Percentiles rank a stretch among this genome's conserved stretches.
Conservation (phyloP, 2,888 invertebrate species). For the Andrena chrysosceles region DNA sequence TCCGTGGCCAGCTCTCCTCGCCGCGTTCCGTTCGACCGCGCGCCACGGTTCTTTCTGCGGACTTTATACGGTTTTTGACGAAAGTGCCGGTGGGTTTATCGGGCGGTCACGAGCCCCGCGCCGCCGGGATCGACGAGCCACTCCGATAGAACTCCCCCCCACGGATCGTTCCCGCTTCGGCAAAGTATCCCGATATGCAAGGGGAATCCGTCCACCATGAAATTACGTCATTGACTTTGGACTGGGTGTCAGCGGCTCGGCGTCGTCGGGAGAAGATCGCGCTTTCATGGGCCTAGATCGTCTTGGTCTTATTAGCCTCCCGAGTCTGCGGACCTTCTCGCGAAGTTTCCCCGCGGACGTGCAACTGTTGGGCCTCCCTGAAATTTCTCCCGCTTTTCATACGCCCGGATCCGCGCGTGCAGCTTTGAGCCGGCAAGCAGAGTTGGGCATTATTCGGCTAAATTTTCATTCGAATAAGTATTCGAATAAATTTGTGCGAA, state of each 20-base stretch:
- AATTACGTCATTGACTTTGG: constrained; percentile 31
- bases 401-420: too few species aligned
- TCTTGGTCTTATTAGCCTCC: neutral
- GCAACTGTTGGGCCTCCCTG: too few species aligned
- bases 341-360: too few species aligned
- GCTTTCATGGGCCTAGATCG: neutral
- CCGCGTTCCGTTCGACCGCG: constrained; percentile 60
- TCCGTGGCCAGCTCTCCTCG: constrained; percentile 33
- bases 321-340: too few species aligned
- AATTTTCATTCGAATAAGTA: too few species aligned
- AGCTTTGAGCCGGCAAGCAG: too few species aligned
- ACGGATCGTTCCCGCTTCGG: constrained; percentile 25
- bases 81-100: constrained; percentile 74
- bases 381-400: too few species aligned
- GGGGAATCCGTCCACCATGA: constrained; percentile 9
- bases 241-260: constrained; percentile 14
- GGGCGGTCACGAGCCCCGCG: constrained; percentile 45
- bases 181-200: constrained; percentile 35
- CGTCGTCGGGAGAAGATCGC: neutral
- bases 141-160: constrained; percentile 23
- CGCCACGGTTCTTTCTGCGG: constrained; percentile 58
- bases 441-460: too few species aligned
- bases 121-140: constrained; percentile 28
- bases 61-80: constrained; percentile 76
- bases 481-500: too few species aligned